Evolutionary conservation across 2,797 vertebrate species (phyloP).

Genomic region (Acrossocheilus wenchowensis): DNA sequence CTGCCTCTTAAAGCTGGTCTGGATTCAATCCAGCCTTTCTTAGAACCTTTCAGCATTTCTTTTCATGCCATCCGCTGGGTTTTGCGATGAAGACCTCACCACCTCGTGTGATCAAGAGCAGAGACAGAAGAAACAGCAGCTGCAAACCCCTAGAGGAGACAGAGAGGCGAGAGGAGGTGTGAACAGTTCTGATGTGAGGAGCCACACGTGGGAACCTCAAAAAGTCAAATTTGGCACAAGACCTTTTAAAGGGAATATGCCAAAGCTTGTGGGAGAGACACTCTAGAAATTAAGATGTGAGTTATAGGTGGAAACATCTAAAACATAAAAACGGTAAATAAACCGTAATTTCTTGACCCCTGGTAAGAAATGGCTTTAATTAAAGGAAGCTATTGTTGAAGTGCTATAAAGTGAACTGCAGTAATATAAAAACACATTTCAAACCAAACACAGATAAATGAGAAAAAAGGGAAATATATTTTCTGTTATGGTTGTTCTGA

Average conservation of each 20-base stretch:
- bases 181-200: slow-evolving; percentile 32
- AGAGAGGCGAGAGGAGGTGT: slow-evolving; percentile 13
- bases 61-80: slow-evolving; percentile 37
- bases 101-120: slow-evolving; percentile 11
- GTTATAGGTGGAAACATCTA: slow-evolving; percentile 11
- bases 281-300: slow-evolving; percentile 68
- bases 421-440: not conserved
- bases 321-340: not conserved
- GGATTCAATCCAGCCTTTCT: slow-evolving; percentile 13
- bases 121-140: slow-evolving; percentile 9
- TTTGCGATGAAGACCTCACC: slow-evolving; percentile 28
- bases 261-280: slow-evolving; percentile 62
- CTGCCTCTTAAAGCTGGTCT: slow-evolving; percentile 2
- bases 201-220: slow-evolving; percentile 21
- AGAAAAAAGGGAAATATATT: not conserved
- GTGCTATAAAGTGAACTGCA: not conserved
- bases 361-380: slow-evolving; percentile 71
- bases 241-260: slow-evolving; percentile 46
- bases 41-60: slow-evolving; percentile 21
- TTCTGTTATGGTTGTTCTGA: not conserved
- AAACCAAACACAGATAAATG: not conserved
- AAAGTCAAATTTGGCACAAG: slow-evolving; percentile 16
- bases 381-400: slow-evolving; percentile 61
- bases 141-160: slow-evolving; percentile 19
- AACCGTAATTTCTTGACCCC: slow-evolving; percentile 39